phyloP scores from a whole-genome alignment of 2,113 vertebrate species.

The Ascaphus truei region DNA sequence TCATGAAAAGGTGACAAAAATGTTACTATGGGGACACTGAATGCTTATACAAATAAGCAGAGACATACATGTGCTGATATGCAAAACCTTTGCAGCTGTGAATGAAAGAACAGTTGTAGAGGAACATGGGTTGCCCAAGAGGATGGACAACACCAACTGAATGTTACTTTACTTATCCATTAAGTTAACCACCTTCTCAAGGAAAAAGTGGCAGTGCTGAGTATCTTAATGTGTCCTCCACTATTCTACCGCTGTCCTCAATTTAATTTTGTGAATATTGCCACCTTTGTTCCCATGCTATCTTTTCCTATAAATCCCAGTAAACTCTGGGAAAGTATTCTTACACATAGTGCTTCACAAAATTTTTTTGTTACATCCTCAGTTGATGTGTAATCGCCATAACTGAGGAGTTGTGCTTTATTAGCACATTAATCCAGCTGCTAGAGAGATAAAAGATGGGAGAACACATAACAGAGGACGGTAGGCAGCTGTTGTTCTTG shows the following conservation, averaged over 20 bases:
- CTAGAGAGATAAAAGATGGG: background rate
- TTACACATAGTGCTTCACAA: background rate
- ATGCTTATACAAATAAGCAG: too few species aligned
- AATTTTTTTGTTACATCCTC: background rate
- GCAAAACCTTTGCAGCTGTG: too few species aligned
- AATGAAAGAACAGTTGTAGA: too few species aligned
- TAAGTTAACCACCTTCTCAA: too few species aligned
- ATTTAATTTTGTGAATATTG: background rate
- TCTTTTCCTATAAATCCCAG: background rate
- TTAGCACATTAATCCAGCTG: background rate
- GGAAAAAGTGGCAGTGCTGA: background rate
- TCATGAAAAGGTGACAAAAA: too few species aligned
- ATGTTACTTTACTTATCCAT: too few species aligned
- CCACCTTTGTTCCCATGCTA: background rate
- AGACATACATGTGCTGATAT: too few species aligned
- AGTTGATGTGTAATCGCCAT: background rate
- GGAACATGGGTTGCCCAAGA: background rate
- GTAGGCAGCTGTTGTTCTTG: conserved; percentile 27
- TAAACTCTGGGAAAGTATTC: conserved; percentile 3
- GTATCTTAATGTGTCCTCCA: background rate
- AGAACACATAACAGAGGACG: background rate
- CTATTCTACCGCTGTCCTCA: background rate
- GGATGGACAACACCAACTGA: background rate
- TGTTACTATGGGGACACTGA: too few species aligned
- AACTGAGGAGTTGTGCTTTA: background rate